These are phyloP conservation scores for Lepidothrix coronata DNA, from an alignment of 2,113 vertebrate species.

Conservation along the genomic window DNA sequence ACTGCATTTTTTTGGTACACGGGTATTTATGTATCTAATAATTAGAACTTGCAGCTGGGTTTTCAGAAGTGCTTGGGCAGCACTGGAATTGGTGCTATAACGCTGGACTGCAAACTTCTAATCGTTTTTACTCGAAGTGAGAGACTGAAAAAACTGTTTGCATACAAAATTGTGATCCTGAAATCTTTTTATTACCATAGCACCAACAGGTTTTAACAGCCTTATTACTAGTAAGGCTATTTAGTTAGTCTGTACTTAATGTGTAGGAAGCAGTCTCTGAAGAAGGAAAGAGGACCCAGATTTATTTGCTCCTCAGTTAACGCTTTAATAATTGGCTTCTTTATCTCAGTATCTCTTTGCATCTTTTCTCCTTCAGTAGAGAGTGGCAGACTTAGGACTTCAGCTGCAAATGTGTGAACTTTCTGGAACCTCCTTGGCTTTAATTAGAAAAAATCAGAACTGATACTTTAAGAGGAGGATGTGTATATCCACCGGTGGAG, in stretches of 20 bases:
- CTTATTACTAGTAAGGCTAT: neutral
- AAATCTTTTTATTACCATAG: neutral
- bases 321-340: neutral
- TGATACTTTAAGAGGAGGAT: neutral
- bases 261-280: neutral
- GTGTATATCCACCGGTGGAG: accelerated
- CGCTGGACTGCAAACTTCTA: neutral
- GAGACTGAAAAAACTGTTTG: neutral
- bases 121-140: neutral
- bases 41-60: neutral
- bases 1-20: neutral
- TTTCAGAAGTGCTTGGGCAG: neutral
- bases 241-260: neutral
- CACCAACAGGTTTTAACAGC: neutral
- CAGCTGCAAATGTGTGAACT: neutral
- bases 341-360: neutral
- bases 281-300: neutral
- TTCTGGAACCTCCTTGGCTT: neutral
- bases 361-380: neutral
- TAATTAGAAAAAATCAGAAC: neutral
- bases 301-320: neutral
- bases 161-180: neutral
- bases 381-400: neutral
- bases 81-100: neutral
- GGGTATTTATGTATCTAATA: neutral